Base-by-base conservation (phyloP, 2,888 invertebrate species). In the Euplexia lucipara region DNA sequence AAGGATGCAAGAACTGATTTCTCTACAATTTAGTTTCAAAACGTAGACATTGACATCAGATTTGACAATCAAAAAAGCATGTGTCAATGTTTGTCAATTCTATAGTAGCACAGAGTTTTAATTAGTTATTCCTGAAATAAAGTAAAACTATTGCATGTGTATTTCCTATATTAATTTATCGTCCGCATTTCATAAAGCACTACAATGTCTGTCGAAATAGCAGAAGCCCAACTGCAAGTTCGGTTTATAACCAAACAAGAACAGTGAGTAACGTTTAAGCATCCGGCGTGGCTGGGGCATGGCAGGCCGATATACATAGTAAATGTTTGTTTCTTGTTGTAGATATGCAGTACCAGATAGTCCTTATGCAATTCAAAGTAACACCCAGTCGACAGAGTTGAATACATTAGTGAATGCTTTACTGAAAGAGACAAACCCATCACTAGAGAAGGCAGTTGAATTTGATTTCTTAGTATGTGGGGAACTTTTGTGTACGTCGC, bases 391-490 rank as follows among this genome's bases (percentile, higher is more conserved):
- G 12, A 92, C 95, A 22, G 97, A 98, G 65, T 94, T 99, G 12
- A 98, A 98, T 88, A 96, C 96, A 30, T 95, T 99, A 57, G 93
- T 99, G 3, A 98, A 98, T 92, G 97, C 97, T 66, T 88, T 99
- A 66, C 88, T 99, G 39, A 96, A 96, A 90, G 97, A 96, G 86
- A 93, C 88, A 32, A 86, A 87, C 53, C 68, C 85, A n/a, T 81
- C 89, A 1, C 49, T 88, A 37, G 86, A 87, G 53, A 94, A 94
- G 79, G 83, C 94, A 0, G 92, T 97, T 39, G 97, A 98, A 71
- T 99, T 99, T 94, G 99, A 99, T 92, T 99, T 99, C 88, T 92
- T 99, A 57, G 96, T 98, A 57, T 96, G 96, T 76, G 98, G 97
- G n/a, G 98, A 99, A 90, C 96, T 99, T 77, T 90, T 99, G 44